Percentiles rank a stretch among this genome's conserved stretches.
These are phyloP conservation scores for Calcarius ornatus DNA, from an alignment of 2,113 vertebrate genomes.

Conservation along the genomic window DNA sequence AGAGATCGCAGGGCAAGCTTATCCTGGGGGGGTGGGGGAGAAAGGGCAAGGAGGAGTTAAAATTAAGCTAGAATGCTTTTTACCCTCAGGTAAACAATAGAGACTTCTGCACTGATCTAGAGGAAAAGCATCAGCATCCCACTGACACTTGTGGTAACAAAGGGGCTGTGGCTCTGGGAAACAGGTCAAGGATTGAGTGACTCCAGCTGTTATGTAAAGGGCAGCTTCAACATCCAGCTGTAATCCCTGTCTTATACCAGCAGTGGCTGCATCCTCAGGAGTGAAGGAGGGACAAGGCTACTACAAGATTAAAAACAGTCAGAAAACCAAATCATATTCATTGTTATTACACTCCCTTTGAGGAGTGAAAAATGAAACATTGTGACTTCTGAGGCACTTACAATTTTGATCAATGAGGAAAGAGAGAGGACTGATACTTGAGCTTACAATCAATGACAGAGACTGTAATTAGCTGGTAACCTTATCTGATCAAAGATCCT, in stretches of 20 bases:
- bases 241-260: background rate
- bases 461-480: background rate
- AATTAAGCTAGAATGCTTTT: background rate
- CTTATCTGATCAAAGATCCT: background rate
- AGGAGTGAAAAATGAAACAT: background rate
- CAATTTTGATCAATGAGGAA: background rate
- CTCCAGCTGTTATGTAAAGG: background rate
- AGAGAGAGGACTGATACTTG: background rate
- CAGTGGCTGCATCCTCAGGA: background rate
- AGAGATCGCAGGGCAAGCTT: background rate
- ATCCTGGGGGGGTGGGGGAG: background rate
- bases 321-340: background rate
- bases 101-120: background rate
- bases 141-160: background rate
- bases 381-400: background rate
- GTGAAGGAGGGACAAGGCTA: background rate
- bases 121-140: background rate
- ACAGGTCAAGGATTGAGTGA: background rate
- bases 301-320: background rate
- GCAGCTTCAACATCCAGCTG: background rate
- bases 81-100: background rate
- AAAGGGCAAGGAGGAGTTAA: background rate
- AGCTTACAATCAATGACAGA: background rate
- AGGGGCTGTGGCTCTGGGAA: background rate
- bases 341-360: background rate